Base-by-base conservation (phyloP, 2,797 vertebrate genomes). In the Lagodon rhomboides region DNA sequence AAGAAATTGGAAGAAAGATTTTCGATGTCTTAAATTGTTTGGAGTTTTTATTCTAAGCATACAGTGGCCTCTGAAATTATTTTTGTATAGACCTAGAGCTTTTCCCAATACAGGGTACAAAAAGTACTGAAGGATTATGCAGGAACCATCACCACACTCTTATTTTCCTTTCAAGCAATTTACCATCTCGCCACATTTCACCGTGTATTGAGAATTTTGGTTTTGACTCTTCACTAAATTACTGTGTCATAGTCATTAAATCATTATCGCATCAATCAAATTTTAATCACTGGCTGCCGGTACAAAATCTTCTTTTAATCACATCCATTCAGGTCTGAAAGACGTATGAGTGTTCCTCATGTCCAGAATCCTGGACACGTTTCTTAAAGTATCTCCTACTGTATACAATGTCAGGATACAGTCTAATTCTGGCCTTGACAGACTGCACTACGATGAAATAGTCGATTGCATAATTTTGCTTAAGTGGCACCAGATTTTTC, bases 241-340 rank as follows among this genome's bases (percentile, higher is more conserved):
- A 73, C 77, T 76, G 38, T 62, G 55, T 73, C 68, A 66, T 51
- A 78, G 27, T 71, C 46, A 83, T 77, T 79, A 83, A 74, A 75
- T 80, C 61, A 77, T 79, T 60, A 85, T 78, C 54, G 73, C 34
- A 62, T 68, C 62, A 65, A 56, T 85, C 25, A 79, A 84, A 69
- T 76, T 41, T 55, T 81, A 85, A 82, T 84, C 38, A 77, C 60
- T 67, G 43, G 22, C 53, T 81, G 34, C 27, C 53, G 47, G 8
- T 68, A 30, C 46, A 70, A 53, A 79, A 47, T 23, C 5, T 47
- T 70, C 71, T 51, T 75, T 27, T 46, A n/a, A 12, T 67, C 18
- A 72, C 58, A 74, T 66, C 18, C 41, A 47, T 59, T 70, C 46
- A 72, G 27, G 12, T 3, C 30, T 50, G 30, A 60, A 73, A 56